A percentile compares a stretch with the other conserved stretches of the same genome.
Evolutionary conservation across 64 coral and sea anemone genomes (phyloP).

Genomic region (Stichodactyla mertensii): DNA sequence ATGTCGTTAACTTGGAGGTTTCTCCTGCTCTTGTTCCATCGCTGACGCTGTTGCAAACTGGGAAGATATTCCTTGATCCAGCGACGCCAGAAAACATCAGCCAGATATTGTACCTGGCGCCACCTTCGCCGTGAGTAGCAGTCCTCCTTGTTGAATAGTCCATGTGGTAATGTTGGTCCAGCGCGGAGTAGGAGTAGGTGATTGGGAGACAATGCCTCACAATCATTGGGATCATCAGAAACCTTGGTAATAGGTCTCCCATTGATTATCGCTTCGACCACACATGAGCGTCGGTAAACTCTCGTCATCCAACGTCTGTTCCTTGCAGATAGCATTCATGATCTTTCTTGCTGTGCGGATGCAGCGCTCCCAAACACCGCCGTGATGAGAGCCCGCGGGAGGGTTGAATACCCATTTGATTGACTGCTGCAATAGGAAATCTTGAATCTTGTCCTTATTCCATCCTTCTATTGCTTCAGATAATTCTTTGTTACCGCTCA

Average conservation of each 20-base stretch:
- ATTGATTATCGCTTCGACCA: slow-evolving; percentile 9
- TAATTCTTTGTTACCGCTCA: slow-evolving; percentile 26
- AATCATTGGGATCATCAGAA: background rate
- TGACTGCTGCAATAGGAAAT: no score
- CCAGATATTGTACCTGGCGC: no score
- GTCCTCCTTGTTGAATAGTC: no score
- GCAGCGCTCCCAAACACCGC: slow-evolving; percentile 1
- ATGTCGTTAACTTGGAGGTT: background rate
- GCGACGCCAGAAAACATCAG: no score
- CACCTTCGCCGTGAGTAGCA: no score
- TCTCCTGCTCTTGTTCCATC: background rate
- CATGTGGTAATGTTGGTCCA: no score
- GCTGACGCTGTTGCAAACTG: no score
- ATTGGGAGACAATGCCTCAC: no score
- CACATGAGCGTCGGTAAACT: background rate
- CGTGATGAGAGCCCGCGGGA: background rate
- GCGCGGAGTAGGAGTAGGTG: no score
- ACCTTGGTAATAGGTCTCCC: slow-evolving; percentile 27
- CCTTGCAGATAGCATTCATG: background rate
- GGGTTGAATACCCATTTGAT: background rate
- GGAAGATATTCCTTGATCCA: no score
- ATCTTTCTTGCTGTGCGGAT: background rate
- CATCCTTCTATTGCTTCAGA: background rate
- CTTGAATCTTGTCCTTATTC: no score
- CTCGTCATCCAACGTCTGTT: background rate